phyloP scores from a whole-genome alignment of 2,888 invertebrate species.

The Anoncus sp. region DNA sequence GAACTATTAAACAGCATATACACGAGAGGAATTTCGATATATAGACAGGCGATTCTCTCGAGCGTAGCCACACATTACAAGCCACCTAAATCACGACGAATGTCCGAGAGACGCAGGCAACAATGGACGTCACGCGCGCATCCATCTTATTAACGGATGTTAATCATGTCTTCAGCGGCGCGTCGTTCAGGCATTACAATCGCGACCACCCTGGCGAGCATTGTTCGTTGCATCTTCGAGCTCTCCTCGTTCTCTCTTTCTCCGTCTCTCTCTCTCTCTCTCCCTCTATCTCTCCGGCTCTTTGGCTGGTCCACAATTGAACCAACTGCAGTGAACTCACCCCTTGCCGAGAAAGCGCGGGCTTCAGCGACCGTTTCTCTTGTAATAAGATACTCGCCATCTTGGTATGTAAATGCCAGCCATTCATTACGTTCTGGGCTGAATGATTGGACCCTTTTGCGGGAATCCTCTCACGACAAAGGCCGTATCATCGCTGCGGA shows the following conservation, averaged over 20 bases:
- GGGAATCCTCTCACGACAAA: constrained; percentile 80
- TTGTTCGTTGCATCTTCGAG: constrained; percentile 75
- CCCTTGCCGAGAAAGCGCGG: constrained; percentile 64
- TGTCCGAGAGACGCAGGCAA: constrained; percentile 76
- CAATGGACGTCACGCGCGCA: constrained; percentile 80
- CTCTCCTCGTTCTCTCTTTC: constrained; percentile 33
- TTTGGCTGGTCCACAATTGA: too few species aligned
- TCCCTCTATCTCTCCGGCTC: too few species aligned
- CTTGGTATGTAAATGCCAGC: constrained; percentile 82
- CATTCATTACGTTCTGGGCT: constrained; percentile 81
- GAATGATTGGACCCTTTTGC: constrained; percentile 82
- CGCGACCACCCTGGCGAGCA: constrained; percentile 82
- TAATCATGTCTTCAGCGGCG: constrained; percentile 83
- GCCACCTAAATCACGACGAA: constrained; percentile 76
- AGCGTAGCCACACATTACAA: constrained; percentile 25
- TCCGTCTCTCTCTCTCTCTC: constrained; percentile 66
- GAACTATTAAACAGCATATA: neutral
- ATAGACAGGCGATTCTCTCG: neutral
- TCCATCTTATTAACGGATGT: constrained; percentile 83
- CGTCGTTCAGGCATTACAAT: constrained; percentile 79
- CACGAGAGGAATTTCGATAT: neutral
- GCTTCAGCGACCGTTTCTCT: constrained; percentile 65
- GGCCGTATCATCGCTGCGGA: constrained; percentile 73
- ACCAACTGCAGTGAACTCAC: constrained; percentile 70
- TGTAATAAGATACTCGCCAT: constrained; percentile 83